Evolutionary conservation across 2,113 vertebrate species (phyloP).

Genomic region (Actenoides lindsayi): DNA sequence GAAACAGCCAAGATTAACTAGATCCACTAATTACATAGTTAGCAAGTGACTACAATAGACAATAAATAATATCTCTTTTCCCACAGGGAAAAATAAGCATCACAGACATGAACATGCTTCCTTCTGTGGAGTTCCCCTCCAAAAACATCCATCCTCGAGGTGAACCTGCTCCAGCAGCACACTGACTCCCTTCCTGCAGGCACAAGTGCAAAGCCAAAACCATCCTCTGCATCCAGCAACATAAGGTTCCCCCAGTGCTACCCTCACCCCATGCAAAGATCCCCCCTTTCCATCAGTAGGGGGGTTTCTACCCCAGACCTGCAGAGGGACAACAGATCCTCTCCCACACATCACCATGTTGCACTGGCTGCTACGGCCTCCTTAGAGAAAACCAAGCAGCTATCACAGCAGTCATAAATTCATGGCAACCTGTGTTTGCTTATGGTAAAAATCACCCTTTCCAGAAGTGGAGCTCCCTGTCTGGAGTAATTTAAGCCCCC

Average conservation of each 20-base stretch:
- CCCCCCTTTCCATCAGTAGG: neutral
- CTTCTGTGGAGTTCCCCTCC: neutral
- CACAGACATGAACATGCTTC: neutral
- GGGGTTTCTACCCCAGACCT: neutral
- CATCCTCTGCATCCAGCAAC: accelerated
- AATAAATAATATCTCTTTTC: neutral
- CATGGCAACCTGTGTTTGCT: neutral
- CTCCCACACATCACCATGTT: accelerated
- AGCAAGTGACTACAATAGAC: neutral
- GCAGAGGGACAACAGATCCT: neutral
- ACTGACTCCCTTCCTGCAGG: neutral
- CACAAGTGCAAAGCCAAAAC: neutral
- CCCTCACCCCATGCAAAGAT: neutral
- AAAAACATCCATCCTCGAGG: neutral
- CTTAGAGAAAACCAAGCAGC: neutral
- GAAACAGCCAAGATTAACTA: neutral
- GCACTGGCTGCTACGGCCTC: neutral
- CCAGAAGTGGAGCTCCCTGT: neutral
- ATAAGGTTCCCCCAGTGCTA: neutral
- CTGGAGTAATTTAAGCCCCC: neutral
- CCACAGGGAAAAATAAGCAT: neutral
- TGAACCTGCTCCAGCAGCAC: neutral
- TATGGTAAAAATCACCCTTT: neutral
- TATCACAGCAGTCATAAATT: neutral
- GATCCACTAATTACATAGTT: neutral